Conservation (phyloP, 1,140 invertebrate genomes). For the Spodoptera litura region DNA sequence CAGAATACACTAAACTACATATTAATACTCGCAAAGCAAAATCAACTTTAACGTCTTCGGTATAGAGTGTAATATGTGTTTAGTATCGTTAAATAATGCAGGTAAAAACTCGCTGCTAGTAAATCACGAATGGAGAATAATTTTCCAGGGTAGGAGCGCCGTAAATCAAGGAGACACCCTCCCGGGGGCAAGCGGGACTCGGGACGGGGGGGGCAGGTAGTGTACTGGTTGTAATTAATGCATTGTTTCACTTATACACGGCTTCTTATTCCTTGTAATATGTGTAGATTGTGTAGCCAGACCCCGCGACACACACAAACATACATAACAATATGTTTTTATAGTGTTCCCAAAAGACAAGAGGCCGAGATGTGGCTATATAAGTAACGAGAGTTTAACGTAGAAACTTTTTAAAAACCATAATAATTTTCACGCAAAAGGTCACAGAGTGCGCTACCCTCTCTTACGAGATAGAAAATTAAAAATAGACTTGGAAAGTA, state of each 20-base stretch:
- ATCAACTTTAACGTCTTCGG: slow-evolving; percentile 7
- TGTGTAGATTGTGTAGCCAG: not conserved
- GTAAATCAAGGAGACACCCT: slow-evolving; percentile 68
- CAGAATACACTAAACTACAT: slow-evolving; percentile 48
- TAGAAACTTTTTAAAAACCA: not conserved
- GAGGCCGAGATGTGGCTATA: too few relatives aligned
- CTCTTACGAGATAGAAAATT: not conserved
- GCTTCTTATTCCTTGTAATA: slow-evolving; percentile 36
- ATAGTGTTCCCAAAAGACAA: too few relatives aligned
- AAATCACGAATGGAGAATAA: slow-evolving; percentile 71
- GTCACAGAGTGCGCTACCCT: not conserved
- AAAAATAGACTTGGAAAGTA: not conserved
- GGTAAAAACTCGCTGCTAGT: slow-evolving; percentile 68
- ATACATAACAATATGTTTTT: too few relatives aligned
- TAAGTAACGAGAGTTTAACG: not conserved
- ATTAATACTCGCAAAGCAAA: slow-evolving; percentile 11
- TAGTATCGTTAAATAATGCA: slow-evolving; percentile 55
- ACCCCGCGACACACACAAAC: too few relatives aligned
- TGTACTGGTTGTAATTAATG: slow-evolving; percentile 65
- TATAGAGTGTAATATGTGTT: slow-evolving; percentile 46
- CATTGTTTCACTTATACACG: slow-evolving; percentile 43
- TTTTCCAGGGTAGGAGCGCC: slow-evolving; percentile 60
- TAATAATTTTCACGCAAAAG: too few relatives aligned
- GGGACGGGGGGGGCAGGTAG: not conserved
- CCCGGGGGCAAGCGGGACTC: slow-evolving; percentile 12